Conservation (phyloP, 1,140 invertebrate species). For the Pectinophora gossypiella region DNA sequence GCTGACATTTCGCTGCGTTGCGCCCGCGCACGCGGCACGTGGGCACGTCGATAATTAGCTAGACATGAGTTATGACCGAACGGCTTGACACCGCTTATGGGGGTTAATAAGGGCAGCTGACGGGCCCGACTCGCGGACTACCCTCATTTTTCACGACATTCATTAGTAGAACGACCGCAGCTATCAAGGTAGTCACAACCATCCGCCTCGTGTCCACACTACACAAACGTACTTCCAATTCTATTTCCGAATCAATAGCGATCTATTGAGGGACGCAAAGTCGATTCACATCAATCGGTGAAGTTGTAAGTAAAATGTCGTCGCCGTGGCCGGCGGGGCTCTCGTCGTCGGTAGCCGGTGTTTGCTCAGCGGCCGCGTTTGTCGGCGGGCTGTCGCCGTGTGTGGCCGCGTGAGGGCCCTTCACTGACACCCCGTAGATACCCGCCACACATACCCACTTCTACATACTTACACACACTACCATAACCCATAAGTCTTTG, state of each 20-base stretch:
- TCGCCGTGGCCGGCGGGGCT: neutral
- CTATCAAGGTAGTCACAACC: neutral
- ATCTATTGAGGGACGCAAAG: too few relatives aligned
- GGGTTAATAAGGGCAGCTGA: constrained; percentile 53
- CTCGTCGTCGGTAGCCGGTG: constrained; percentile 9
- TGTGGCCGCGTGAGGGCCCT: constrained; percentile 8
- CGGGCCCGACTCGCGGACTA: neutral
- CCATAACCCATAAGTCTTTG: too few relatives aligned
- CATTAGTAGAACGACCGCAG: neutral
- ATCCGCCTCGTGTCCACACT: neutral
- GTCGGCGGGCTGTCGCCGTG: constrained; percentile 18
- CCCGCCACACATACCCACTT: too few relatives aligned
- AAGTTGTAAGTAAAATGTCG: too few relatives aligned
- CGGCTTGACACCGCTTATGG: constrained; percentile 36
- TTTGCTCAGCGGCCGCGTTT: constrained; percentile 16
- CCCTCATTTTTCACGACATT: neutral
- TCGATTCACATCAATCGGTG: too few relatives aligned
- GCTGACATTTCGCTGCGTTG: neutral
- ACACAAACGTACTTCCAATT: too few relatives aligned
- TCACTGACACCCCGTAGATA: too few relatives aligned
- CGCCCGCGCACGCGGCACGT: constrained; percentile 12
- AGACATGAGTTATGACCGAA: constrained; percentile 37
- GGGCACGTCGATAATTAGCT: constrained; percentile 30
- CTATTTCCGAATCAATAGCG: too few relatives aligned
- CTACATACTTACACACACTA: neutral